A percentile compares a stretch with the other conserved stretches of the same genome.
These are phyloP conservation scores for Homarus gammarus DNA, from an alignment of 2,888 invertebrate species.

Conservation along the genomic window DNA sequence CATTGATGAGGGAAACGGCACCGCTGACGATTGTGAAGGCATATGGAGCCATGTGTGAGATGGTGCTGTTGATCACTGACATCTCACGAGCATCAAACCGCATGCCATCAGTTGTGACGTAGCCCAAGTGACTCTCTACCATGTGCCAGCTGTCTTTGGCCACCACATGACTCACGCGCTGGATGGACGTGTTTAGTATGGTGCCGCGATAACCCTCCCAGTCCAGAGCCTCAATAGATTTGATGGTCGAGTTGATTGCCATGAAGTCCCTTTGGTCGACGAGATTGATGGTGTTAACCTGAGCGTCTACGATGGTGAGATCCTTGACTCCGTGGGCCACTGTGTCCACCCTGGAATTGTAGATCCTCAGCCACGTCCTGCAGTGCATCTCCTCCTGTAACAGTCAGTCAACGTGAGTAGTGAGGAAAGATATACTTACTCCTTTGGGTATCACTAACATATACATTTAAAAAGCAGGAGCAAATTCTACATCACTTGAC, in stretches of 20 bases:
- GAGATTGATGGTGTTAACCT: slow-evolving; percentile 45
- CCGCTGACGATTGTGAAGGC: slow-evolving; percentile 48
- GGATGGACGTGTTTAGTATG: slow-evolving; percentile 47
- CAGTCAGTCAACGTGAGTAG: neutral
- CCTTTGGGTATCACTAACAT: too few relatives aligned
- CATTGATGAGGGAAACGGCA: slow-evolving; percentile 46
- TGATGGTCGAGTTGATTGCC: slow-evolving; percentile 68
- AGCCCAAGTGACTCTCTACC: slow-evolving; percentile 37
- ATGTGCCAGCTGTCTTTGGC: slow-evolving; percentile 53
- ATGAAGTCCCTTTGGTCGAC: slow-evolving; percentile 59
- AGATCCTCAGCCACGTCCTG: slow-evolving; percentile 63
- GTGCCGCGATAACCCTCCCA: slow-evolving; percentile 60
- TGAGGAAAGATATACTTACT: neutral
- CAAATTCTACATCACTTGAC: too few relatives aligned
- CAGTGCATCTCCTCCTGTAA: slow-evolving; percentile 16
- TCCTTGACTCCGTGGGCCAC: slow-evolving; percentile 61
- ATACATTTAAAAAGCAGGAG: too few relatives aligned
- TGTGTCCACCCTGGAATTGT: slow-evolving; percentile 46
- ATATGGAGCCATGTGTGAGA: slow-evolving; percentile 40
- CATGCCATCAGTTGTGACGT: slow-evolving; percentile 40
- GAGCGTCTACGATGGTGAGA: slow-evolving; percentile 44
- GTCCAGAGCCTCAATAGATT: slow-evolving; percentile 37
- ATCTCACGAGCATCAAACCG: slow-evolving; percentile 60
- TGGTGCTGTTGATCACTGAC: slow-evolving; percentile 47
- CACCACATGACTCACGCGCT: slow-evolving; percentile 22